Evolutionary conservation across 2,888 invertebrate species (phyloP).

Genomic region (Hirtodrosophila duncani): DNA sequence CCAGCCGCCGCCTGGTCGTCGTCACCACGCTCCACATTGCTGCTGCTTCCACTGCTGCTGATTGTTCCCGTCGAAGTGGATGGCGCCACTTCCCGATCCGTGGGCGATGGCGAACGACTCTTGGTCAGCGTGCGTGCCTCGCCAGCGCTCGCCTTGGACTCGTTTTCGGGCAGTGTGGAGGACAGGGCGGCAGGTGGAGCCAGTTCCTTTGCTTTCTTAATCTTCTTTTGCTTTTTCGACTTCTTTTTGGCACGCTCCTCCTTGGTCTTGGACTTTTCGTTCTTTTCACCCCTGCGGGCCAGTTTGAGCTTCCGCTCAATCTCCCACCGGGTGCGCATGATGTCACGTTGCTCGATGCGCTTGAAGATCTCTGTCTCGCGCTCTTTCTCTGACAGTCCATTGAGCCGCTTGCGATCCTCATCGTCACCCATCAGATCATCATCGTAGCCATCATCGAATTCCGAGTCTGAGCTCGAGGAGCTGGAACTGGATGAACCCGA

Average conservation of each 20-base stretch:
- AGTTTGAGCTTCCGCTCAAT: slow-evolving; percentile 94
- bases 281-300: slow-evolving; percentile 87
- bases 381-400: slow-evolving; percentile 97
- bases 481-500: slow-evolving; percentile 59
- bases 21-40: slow-evolving; percentile 27
- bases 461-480: slow-evolving; percentile 85
- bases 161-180: slow-evolving; percentile 17
- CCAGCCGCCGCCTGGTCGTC: slow-evolving; percentile 52
- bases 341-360: slow-evolving; percentile 95
- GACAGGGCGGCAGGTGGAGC: slow-evolving; percentile 26
- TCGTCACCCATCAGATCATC: slow-evolving; percentile 98
- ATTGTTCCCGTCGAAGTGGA: slow-evolving; percentile 45
- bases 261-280: slow-evolving; percentile 77
- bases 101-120: slow-evolving; percentile 47
- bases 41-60: slow-evolving; percentile 33
- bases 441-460: slow-evolving; percentile 97
- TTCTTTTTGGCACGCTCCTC: slow-evolving; percentile 82
- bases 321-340: slow-evolving; percentile 96
- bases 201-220: slow-evolving; percentile 37
- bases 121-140: slow-evolving; percentile 32
- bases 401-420: slow-evolving; percentile 92
- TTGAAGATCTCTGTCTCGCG: slow-evolving; percentile 98
- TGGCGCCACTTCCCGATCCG: slow-evolving; percentile 38
- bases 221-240: slow-evolving; percentile 58
- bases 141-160: slow-evolving; percentile 10